Percentiles rank a stretch among this genome's conserved stretches.
Evolutionary conservation across 1,140 invertebrate species (phyloP).

Genomic region (Pogonomyrmex barbatus): DNA sequence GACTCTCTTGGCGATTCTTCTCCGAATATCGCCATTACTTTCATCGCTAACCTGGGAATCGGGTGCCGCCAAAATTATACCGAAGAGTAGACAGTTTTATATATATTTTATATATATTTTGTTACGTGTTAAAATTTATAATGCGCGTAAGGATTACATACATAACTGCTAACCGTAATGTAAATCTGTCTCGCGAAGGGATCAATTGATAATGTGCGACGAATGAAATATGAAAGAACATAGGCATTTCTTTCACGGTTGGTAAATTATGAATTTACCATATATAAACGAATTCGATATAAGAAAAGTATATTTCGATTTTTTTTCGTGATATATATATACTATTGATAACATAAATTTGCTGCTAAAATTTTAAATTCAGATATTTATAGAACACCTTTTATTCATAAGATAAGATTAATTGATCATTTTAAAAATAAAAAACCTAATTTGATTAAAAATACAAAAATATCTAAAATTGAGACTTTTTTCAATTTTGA

Average conservation of each 20-base stretch:
- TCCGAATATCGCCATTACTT: not conserved
- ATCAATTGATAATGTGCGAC: conserved; percentile 1
- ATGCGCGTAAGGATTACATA: not conserved
- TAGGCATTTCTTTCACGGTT: not conserved
- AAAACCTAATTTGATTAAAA: not conserved
- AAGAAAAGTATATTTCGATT: conserved; percentile 18
- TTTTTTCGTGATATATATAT: conserved; percentile 3
- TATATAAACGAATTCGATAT: not conserved
- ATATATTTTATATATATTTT: conserved; percentile 1
- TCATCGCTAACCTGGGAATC: not conserved
- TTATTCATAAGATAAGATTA: not conserved
- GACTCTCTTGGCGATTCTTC: conserved; percentile 1
- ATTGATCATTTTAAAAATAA: not conserved
- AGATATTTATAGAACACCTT: not conserved
- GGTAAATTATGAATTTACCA: not conserved
- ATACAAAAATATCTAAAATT: not conserved
- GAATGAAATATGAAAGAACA: not conserved
- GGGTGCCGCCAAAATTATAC: not conserved
- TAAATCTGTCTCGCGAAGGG: not conserved
- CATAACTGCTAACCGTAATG: not conserved
- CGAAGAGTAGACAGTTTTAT: not conserved
- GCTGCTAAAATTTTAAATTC: not conserved
- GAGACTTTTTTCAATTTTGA: not conserved
- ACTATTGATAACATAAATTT: not conserved
- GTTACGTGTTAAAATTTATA: conserved; percentile 11